phyloP scores from a whole-genome alignment of 2,888 invertebrate species.

The Sesamia inferens region DNA sequence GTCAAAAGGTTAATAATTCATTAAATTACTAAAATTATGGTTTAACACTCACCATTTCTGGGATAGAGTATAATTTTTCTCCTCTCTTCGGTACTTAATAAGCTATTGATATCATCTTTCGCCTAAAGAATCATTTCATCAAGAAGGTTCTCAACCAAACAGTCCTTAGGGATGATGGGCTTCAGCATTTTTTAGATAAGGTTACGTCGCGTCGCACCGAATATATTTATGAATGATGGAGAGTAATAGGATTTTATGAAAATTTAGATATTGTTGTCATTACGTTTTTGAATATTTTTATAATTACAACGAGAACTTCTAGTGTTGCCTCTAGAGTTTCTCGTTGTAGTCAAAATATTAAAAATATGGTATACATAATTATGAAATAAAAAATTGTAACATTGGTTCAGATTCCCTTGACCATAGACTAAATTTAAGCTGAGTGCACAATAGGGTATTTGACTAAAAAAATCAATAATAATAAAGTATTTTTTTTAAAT shows the following conservation, averaged over 20 bases:
- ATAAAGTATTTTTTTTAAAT: no score
- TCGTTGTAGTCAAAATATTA: not conserved
- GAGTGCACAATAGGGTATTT: no score
- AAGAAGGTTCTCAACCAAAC: constrained; percentile 45
- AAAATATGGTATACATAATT: not conserved
- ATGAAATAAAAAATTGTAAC: not conserved
- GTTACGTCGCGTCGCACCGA: constrained; percentile 7
- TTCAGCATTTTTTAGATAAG: constrained; percentile 54
- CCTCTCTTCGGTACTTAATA: constrained; percentile 24
- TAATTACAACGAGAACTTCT: no score
- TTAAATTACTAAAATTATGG: not conserved
- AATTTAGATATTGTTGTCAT: constrained; percentile 8
- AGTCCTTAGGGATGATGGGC: constrained; percentile 46
- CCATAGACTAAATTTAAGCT: no score
- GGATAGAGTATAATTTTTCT: not conserved
- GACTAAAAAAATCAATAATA: no score
- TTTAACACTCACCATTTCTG: not conserved
- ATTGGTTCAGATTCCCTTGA: no score
- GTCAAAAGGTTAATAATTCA: no score
- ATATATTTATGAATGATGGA: constrained; percentile 48
- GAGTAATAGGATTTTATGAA: constrained; percentile 33
- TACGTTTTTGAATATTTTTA: not conserved
- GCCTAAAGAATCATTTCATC: constrained; percentile 43
- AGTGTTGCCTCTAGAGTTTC: not conserved
- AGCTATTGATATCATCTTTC: constrained; percentile 42